Percentiles rank a stretch among this genome's conserved stretches.
phyloP scores from a whole-genome alignment of 1,140 invertebrate species.

The Chlorops oryzae region DNA sequence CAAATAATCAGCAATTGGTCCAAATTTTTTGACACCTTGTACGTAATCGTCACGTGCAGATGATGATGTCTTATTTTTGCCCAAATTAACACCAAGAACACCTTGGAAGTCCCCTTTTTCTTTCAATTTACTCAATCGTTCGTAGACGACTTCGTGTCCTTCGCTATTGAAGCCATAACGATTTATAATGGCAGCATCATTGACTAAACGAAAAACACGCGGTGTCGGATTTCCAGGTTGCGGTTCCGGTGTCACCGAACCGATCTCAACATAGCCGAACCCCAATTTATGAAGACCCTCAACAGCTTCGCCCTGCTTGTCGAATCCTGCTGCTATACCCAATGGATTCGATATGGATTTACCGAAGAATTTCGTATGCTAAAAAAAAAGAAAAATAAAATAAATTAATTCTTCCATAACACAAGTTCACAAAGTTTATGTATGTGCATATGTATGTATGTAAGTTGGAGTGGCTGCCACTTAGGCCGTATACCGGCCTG shows the following conservation, averaged over 20 bases:
- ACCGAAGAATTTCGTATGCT: constrained; percentile 66
- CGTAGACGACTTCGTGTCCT: constrained; percentile 70
- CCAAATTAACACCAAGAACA: constrained; percentile 85
- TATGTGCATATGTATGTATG: constrained; percentile 1
- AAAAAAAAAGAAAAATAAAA: constrained; percentile 14
- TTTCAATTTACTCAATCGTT: constrained; percentile 57
- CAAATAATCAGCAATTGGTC: constrained; percentile 74
- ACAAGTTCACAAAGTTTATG: constrained; percentile 10
- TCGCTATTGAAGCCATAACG: constrained; percentile 89
- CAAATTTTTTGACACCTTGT: constrained; percentile 69
- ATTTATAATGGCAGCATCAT: constrained; percentile 91
- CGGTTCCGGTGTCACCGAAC: constrained; percentile 88
- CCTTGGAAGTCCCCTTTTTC: constrained; percentile 52
- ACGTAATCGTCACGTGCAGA: constrained; percentile 78
- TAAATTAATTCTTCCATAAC: constrained; percentile 7
- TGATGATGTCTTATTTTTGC: constrained; percentile 84
- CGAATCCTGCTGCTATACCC: constrained; percentile 96
- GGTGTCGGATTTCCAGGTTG: constrained; percentile 90
- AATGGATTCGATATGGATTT: constrained; percentile 78
- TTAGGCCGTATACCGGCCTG: too few relatives aligned
- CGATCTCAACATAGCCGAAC: constrained; percentile 95
- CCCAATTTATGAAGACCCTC: constrained; percentile 75
- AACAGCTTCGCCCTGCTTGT: constrained; percentile 92
- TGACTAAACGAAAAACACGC: constrained; percentile 77
- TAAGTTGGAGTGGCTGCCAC: too few relatives aligned